A percentile compares a stretch with the other conserved stretches of the same genome.
phyloP scores from a whole-genome alignment of 2,113 vertebrate species.

The Siniperca chuatsi region DNA sequence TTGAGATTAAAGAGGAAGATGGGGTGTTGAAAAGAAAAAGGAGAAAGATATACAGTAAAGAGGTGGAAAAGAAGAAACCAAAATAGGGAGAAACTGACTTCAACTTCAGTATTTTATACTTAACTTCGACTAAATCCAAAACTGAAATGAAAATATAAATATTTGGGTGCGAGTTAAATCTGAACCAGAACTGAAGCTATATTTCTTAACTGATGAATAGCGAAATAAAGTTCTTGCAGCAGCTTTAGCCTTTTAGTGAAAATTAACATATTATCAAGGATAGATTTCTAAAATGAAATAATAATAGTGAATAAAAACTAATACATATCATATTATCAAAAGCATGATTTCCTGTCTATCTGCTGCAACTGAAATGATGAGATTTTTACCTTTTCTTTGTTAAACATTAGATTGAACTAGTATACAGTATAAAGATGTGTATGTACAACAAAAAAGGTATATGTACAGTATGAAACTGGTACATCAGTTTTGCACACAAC shows the following conservation, averaged over 20 bases:
- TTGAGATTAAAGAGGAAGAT: conserved; percentile 77
- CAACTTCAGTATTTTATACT: no score
- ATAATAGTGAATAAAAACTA: not conserved
- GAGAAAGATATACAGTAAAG: not conserved
- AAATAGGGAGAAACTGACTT: not conserved
- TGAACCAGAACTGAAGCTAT: not conserved
- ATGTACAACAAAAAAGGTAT: no score
- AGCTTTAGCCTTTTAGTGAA: not conserved
- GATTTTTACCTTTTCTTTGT: not conserved
- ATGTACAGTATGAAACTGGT: not conserved
- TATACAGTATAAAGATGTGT: not conserved
- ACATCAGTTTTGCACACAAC: not conserved
- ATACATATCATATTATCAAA: not conserved
- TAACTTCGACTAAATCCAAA: not conserved
- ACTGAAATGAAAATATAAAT: not conserved
- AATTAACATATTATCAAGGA: not conserved
- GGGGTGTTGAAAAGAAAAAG: conserved; percentile 27
- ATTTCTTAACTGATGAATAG: not conserved
- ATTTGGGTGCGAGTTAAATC: not conserved
- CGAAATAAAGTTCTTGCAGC: not conserved
- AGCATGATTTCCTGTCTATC: not conserved
- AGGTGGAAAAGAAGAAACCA: not conserved
- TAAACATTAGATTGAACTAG: not conserved
- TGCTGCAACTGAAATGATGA: not conserved
- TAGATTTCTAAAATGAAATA: not conserved